Conservation (phyloP, 2,113 vertebrate genomes). For the Neomonachus schauinslandi region DNA sequence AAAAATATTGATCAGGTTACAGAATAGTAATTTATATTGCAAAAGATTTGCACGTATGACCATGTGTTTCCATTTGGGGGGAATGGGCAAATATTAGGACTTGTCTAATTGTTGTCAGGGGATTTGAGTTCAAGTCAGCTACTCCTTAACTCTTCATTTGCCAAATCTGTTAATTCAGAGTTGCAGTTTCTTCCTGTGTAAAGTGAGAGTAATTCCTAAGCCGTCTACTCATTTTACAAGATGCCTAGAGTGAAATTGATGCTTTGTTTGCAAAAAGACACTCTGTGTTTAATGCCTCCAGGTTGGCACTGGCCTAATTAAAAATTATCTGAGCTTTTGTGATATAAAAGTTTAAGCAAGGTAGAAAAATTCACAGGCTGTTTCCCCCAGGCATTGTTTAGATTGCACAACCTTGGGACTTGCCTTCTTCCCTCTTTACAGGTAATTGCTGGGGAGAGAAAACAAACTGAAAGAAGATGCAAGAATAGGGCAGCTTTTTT, state of each 20-base stretch:
- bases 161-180: neutral
- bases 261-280: neutral
- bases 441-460: neutral
- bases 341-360: neutral
- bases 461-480: neutral
- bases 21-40: neutral
- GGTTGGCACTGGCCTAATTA: neutral
- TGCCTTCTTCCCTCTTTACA: neutral
- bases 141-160: neutral
- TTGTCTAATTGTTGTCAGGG: neutral
- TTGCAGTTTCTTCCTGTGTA: conserved; percentile 20
- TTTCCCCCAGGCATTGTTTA: neutral
- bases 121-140: neutral
- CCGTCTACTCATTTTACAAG: neutral
- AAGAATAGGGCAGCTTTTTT: neutral
- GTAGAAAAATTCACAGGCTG: neutral
- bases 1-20: neutral
- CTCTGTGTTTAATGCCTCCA: neutral
- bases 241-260: neutral
- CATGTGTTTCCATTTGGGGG: neutral
- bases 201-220: neutral
- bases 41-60: neutral
- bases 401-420: neutral
- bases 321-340: neutral
- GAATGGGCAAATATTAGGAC: neutral